A percentile compares a stretch with the other conserved stretches of the same genome.
These are phyloP conservation scores for Pachycephus smyrnensis DNA, from an alignment of 2,888 invertebrate species.

Conservation along the genomic window DNA sequence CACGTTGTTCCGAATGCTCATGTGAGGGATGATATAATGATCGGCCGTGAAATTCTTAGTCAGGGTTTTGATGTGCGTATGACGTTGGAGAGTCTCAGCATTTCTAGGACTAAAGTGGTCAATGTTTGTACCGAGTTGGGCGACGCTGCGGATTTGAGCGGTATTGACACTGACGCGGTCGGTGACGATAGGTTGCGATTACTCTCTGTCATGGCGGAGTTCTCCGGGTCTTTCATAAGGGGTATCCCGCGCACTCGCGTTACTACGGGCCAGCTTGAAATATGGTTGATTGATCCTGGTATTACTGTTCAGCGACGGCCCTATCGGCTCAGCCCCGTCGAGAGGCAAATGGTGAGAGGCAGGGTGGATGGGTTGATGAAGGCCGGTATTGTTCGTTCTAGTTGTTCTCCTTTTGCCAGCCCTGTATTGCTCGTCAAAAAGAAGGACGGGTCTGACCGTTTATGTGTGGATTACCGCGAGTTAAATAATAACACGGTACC, in stretches of 20 bases:
- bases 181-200: slow-evolving; percentile 13
- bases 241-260: slow-evolving; percentile 13
- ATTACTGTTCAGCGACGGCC: slow-evolving; percentile 27
- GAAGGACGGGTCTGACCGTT: slow-evolving; percentile 33
- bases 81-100: slow-evolving; percentile 5
- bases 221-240: too few relatives aligned
- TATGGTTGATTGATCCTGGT: slow-evolving; percentile 27
- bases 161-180: slow-evolving; percentile 21
- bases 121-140: slow-evolving; percentile 4
- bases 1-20: slow-evolving; percentile 12
- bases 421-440: slow-evolving; percentile 37
- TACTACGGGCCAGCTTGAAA: slow-evolving; percentile 28
- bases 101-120: neutral
- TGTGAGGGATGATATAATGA: slow-evolving; percentile 7
- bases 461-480: slow-evolving; percentile 38
- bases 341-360: slow-evolving; percentile 23
- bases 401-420: slow-evolving; percentile 37
- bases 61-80: slow-evolving; percentile 13
- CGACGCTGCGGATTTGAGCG: slow-evolving; percentile 10
- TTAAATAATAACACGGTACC: slow-evolving; percentile 39
- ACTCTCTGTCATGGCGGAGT: slow-evolving; percentile 17
- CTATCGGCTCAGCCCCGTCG: slow-evolving; percentile 22
- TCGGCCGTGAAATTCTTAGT: slow-evolving; percentile 17
- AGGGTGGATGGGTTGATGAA: slow-evolving; percentile 22
- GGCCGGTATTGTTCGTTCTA: slow-evolving; percentile 32